Conservation (phyloP, 2,888 invertebrate genomes). For the Tuberolachnus salignus region DNA sequence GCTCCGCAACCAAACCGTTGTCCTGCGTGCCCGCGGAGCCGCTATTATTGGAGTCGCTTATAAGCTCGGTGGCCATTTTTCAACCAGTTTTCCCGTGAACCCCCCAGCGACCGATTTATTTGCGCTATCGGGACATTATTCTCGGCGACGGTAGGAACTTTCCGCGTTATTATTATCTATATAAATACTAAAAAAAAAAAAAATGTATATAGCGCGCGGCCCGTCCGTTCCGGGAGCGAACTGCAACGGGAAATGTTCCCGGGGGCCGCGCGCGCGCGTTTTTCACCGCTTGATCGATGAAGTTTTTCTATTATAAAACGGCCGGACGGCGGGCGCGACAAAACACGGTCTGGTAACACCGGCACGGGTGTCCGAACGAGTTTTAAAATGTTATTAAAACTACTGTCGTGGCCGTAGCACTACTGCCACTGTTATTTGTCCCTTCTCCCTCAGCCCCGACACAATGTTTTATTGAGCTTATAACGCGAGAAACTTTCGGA, state of each 20-base stretch:
- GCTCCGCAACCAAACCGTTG: no score
- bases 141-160: no score
- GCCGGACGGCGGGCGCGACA: constrained; percentile 6
- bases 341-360: neutral
- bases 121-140: no score
- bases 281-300: constrained; percentile 48
- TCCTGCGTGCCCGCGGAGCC: no score
- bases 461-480: constrained; percentile 45
- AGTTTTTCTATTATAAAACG: constrained; percentile 55
- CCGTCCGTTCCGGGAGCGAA: no score
- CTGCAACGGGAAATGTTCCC: neutral
- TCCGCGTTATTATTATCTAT: no score
- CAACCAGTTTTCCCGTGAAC: constrained; percentile 11
- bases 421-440: neutral
- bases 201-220: no score
- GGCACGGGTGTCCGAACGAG: constrained; percentile 30
- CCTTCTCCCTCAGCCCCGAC: neutral
- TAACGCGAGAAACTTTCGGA: constrained; percentile 40
- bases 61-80: neutral
- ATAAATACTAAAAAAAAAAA: no score
- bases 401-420: neutral
- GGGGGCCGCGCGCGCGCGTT: neutral
- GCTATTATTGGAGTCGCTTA: neutral
- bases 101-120: constrained; percentile 21
- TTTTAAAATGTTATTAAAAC: constrained; percentile 55